Percentiles rank a stretch among this genome's conserved stretches.
These are phyloP conservation scores for Mormyrus iriodes DNA, from an alignment of 2,113 vertebrate genomes.

Conservation along the genomic window DNA sequence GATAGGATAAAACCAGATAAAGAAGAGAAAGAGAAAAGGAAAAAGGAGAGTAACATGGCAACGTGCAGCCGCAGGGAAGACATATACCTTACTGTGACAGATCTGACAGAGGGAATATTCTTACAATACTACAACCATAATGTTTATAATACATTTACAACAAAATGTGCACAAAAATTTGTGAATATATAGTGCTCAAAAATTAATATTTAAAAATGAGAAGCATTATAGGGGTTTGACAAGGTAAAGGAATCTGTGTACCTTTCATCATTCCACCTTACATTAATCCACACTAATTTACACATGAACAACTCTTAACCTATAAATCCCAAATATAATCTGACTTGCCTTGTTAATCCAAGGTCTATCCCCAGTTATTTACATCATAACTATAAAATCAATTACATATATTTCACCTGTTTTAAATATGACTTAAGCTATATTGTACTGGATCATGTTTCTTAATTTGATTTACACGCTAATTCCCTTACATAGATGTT, in stretches of 20 bases:
- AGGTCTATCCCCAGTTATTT: not conserved
- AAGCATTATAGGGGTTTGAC: not conserved
- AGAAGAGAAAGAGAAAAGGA: not conserved
- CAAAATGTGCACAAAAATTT: not conserved
- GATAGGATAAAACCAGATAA: not conserved
- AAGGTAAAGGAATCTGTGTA: not conserved
- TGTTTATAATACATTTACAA: not conserved
- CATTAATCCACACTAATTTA: not conserved
- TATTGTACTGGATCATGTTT: not conserved
- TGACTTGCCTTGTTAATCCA: not conserved
- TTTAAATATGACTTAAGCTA: not conserved
- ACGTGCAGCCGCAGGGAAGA: not conserved
- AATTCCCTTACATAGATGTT: not conserved
- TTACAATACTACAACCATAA: not conserved
- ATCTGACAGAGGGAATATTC: not conserved
- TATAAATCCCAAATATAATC: not conserved
- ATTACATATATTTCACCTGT: not conserved
- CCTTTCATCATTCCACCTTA: not conserved
- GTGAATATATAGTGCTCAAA: not conserved
- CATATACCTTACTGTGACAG: not conserved
- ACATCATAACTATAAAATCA: not conserved
- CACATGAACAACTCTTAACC: not conserved
- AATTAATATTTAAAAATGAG: not conserved
- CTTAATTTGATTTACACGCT: not conserved
- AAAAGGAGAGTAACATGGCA: not conserved